Conservation (phyloP, 2,113 vertebrate species). For the Vulpes lagopus region DNA sequence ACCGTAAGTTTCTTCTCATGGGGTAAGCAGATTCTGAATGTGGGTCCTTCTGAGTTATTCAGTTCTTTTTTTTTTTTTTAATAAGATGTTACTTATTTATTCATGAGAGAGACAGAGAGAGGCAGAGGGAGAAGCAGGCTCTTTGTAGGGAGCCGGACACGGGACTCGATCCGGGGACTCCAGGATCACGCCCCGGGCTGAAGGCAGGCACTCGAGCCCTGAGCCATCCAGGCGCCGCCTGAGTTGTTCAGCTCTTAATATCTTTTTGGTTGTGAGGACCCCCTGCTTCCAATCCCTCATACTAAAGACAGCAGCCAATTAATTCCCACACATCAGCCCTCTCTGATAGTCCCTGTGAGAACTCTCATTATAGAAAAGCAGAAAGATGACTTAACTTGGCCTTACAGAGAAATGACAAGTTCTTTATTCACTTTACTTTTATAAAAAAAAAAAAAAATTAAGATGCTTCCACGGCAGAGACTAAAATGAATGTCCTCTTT, state of each 20-base stretch:
- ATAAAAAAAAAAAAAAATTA: background rate
- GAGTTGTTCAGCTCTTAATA: background rate
- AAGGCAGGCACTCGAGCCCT: too few relatives aligned
- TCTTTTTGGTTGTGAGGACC: background rate
- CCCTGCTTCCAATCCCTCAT: background rate
- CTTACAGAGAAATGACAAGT: background rate
- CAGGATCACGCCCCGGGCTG: too few relatives aligned
- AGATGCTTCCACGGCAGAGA: conserved; percentile 5
- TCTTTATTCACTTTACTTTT: background rate
- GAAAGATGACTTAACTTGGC: background rate
- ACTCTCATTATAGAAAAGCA: background rate
- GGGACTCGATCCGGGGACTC: too few relatives aligned
- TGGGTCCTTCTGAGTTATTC: background rate
- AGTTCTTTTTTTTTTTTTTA: background rate
- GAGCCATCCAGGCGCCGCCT: too few relatives aligned
- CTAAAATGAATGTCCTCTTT: background rate
- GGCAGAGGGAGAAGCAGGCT: too few relatives aligned
- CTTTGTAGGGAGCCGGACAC: too few relatives aligned
- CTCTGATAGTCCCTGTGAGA: background rate
- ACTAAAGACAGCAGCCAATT: background rate
- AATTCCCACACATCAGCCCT: background rate
- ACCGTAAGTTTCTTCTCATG: background rate
- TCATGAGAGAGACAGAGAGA: too few relatives aligned
- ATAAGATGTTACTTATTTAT: too few relatives aligned
- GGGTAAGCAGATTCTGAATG: background rate